phyloP scores from a whole-genome alignment of 1,140 invertebrate genomes.

The Bursaphelenchus mucronatus region DNA sequence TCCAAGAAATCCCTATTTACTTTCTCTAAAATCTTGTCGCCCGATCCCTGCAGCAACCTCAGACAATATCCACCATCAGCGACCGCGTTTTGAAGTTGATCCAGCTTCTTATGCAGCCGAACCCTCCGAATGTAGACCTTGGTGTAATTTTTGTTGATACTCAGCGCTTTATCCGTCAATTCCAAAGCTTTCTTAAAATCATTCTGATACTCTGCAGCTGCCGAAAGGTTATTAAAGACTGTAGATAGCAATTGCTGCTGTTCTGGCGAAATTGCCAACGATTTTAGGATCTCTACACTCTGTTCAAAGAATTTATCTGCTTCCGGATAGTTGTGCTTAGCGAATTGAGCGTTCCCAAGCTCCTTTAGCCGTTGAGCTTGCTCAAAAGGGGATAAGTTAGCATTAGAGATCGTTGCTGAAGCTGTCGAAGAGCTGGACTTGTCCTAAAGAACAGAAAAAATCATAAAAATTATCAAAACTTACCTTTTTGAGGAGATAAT shows the following conservation, averaged over 20 bases:
- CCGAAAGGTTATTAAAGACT: slow-evolving; percentile 14
- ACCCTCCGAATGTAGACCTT: slow-evolving; percentile 12
- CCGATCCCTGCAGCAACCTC: background rate
- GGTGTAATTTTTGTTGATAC: slow-evolving; percentile 6
- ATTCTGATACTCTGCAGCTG: slow-evolving; percentile 12
- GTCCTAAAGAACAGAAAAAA: no score
- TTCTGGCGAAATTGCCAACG: background rate
- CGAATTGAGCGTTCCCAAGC: background rate
- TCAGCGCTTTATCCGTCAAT: slow-evolving; percentile 1
- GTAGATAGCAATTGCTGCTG: background rate
- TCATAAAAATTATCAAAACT: no score
- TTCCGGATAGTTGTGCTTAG: background rate
- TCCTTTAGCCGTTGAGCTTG: slow-evolving; percentile 5
- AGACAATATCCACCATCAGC: slow-evolving; percentile 2
- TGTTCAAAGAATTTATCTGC: slow-evolving; percentile 3
- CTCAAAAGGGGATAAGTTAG: background rate
- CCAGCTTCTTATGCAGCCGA: slow-evolving; percentile 6
- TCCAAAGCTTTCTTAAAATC: slow-evolving; percentile 9
- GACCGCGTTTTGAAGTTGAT: background rate
- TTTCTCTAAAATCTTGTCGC: background rate
- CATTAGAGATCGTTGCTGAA: no score
- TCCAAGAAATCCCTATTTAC: background rate
- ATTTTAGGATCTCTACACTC: slow-evolving; percentile 12
- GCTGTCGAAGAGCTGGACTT: no score
- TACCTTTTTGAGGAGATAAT: no score